Conservation (phyloP, 2,888 invertebrate species). For the Tuta absoluta region DNA sequence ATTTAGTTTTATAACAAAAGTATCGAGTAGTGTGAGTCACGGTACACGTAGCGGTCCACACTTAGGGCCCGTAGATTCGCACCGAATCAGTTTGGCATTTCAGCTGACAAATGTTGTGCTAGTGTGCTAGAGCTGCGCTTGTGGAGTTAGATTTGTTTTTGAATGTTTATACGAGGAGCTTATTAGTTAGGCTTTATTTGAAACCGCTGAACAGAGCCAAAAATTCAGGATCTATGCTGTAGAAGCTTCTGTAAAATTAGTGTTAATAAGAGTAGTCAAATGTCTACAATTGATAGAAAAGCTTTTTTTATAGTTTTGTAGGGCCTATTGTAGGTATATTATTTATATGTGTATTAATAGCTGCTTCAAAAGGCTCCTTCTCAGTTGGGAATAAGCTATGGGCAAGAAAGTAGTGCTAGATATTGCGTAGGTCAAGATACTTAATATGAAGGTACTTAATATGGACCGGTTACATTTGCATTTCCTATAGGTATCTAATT, state of each 20-base stretch:
- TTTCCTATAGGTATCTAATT: neutral
- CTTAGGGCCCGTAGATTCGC: constrained; percentile 58
- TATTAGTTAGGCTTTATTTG: too few relatives aligned
- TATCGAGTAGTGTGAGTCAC: constrained; percentile 51
- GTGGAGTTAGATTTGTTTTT: constrained; percentile 48
- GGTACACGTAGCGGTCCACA: constrained; percentile 55
- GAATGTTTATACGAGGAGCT: too few relatives aligned
- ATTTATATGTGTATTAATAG: neutral
- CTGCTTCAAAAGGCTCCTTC: neutral
- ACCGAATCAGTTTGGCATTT: constrained; percentile 75
- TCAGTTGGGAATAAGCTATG: constrained; percentile 1
- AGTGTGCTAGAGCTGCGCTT: constrained; percentile 46
- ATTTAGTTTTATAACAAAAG: constrained; percentile 41
- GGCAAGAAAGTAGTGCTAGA: neutral
- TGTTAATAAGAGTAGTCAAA: too few relatives aligned
- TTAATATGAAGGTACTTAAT: neutral
- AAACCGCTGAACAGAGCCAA: too few relatives aligned
- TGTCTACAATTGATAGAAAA: too few relatives aligned
- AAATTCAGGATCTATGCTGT: too few relatives aligned
- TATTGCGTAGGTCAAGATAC: neutral
- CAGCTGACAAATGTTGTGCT: constrained; percentile 74
- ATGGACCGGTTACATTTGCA: neutral
- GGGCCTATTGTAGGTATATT: neutral
- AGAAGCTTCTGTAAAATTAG: too few relatives aligned
- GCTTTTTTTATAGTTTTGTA: too few relatives aligned